Evolutionary conservation across 2,797 vertebrate genomes (phyloP), one percentile per base, ranked within the genome.

Genomic region (Erithacus rubecula): DNA sequence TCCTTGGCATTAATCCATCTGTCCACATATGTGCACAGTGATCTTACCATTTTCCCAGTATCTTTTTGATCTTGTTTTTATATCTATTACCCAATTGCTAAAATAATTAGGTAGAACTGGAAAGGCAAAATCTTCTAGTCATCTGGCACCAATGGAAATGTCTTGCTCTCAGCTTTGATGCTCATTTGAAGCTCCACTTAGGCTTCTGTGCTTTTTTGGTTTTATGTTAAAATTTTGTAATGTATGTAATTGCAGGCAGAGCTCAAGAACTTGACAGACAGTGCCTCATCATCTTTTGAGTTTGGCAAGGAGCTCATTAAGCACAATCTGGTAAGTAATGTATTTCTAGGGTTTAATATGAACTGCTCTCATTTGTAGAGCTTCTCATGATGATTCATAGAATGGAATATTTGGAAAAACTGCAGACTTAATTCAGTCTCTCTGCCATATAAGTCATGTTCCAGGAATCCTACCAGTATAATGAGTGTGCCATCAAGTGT

Each of bases 271-370:
- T 98, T 99, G 92, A 99, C 98, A 56, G 99, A 99, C 95, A 99
- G 98, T 83, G 98, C 99, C 53, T 99, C 99, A 77, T 98, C 98
- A 34, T 99, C 99, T 39, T 99, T 99, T 97, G 99, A 99, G 97
- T 99, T 99, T 97, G 99, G 99, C 89, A 99, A 99, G 96, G 99
- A 99, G 95, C 99, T 99, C 92, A 99, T 99, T 97, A 98, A 98
- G 87, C 99, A 99, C 97, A 99, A 99, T 97, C 98, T 99, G 98
- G 99, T 99, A 96, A 98, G 97, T 97, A 94, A 69, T 34, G 9
- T 65, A n/a, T 68, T 78, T 94, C 51, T 89, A 3, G 4, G 46
- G 41, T 69, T 85, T 94, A n/a, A 44, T 77, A 67, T 46, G 46
- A 79, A 58, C 49, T 77, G 18, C n/a, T 12, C 10, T 81, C 15